These are phyloP conservation scores for Epizoanthus illoricatus DNA, from an alignment of 92 coral and sea anemone species.

Conservation along the genomic window DNA sequence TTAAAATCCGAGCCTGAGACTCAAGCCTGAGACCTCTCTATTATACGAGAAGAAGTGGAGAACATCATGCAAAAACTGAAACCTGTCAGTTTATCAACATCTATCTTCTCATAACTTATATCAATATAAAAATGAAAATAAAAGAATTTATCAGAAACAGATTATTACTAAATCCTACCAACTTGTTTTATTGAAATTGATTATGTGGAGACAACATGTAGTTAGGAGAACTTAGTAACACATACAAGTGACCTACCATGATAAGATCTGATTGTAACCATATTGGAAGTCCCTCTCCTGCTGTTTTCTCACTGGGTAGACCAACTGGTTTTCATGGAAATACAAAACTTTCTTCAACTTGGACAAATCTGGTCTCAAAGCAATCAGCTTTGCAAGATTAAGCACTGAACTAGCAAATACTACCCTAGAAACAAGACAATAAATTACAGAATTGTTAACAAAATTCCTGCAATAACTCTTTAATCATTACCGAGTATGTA, in stretches of 20 bases:
- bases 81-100: no score
- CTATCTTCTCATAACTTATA: no score
- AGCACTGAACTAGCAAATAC: slow-evolving; percentile 89
- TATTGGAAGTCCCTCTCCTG: slow-evolving; percentile 94
- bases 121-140: no score
- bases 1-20: no score
- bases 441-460: background rate
- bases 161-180: background rate
- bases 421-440: slow-evolving; percentile 49
- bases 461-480: background rate
- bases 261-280: slow-evolving; percentile 91
- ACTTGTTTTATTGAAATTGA: background rate
- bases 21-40: no score
- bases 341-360: slow-evolving; percentile 73
- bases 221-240: background rate
- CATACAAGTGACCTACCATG: slow-evolving; percentile 61
- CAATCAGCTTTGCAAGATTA: slow-evolving; percentile 82
- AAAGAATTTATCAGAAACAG: no score
- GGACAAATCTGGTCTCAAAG: slow-evolving; percentile 85
- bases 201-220: background rate
- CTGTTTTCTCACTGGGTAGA: slow-evolving; percentile 93
- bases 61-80: no score
- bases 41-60: no score
- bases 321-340: slow-evolving; percentile 93
- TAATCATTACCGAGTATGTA: no score